Conservation (phyloP, 2,113 vertebrate species). For the Crotalus tigris region DNA sequence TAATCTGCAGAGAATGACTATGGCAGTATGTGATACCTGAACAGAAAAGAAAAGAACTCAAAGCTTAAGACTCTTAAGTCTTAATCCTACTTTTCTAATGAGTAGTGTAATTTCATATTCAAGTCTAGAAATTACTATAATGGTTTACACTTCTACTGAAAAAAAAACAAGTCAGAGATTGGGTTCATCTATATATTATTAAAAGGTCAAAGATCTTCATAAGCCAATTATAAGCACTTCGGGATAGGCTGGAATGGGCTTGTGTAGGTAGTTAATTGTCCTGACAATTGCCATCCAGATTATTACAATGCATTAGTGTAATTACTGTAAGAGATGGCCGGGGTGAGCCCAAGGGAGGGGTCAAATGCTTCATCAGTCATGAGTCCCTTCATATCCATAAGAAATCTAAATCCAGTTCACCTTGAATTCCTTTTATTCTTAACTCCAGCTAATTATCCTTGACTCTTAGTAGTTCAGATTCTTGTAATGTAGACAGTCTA, state of each 20-base stretch:
- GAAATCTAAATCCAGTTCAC: neutral
- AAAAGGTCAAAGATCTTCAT: neutral
- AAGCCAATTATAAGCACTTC: neutral
- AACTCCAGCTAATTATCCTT: neutral
- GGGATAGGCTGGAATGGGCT: neutral
- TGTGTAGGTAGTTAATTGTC: neutral
- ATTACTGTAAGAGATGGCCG: neutral
- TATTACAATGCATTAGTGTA: neutral
- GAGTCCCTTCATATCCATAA: neutral
- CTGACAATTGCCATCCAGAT: neutral
- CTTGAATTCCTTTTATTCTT: neutral
- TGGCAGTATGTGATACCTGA: neutral
- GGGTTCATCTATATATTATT: neutral
- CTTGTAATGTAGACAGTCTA: neutral
- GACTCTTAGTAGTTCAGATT: neutral
- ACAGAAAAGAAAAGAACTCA: neutral
- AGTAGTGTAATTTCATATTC: neutral
- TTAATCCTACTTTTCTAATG: neutral
- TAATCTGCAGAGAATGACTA: neutral
- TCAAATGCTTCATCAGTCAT: neutral
- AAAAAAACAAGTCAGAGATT: neutral
- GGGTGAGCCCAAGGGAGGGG: neutral
- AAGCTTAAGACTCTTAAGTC: neutral
- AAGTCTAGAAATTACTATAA: neutral
- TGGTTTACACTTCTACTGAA: neutral